These are phyloP conservation scores for Falco rusticolus DNA, from an alignment of 2,797 vertebrate genomes.

Conservation along the genomic window DNA sequence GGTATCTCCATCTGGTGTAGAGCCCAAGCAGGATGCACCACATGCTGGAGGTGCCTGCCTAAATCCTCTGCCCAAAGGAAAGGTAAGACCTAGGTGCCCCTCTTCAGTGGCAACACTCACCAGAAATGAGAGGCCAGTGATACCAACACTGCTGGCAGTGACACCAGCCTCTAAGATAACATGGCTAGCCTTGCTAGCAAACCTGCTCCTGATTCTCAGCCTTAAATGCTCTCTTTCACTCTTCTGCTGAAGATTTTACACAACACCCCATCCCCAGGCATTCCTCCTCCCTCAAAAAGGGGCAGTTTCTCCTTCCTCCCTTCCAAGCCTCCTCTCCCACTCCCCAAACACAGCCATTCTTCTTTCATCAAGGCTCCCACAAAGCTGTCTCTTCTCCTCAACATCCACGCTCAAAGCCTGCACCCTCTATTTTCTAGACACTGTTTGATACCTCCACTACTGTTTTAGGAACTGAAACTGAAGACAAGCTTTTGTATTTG, in stretches of 20 bases:
- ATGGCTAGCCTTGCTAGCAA: not conserved
- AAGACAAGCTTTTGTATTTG: not conserved
- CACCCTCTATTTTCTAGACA: not conserved
- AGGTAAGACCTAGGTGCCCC: not conserved
- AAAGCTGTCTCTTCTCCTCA: not conserved
- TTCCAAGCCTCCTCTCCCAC: not conserved
- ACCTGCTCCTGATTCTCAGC: not conserved
- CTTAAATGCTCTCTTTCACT: not conserved
- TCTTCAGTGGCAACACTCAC: not conserved
- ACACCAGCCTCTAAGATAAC: not conserved
- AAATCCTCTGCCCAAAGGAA: not conserved
- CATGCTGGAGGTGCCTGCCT: rapidly evolving
- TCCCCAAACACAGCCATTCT: not conserved
- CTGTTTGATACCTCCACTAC: not conserved
- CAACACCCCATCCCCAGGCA: not conserved
- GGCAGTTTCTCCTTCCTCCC: not conserved
- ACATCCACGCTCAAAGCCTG: not conserved
- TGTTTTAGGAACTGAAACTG: not conserved
- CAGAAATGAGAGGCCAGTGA: not conserved
- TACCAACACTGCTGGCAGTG: not conserved
- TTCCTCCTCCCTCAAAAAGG: not conserved
- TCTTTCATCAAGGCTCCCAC: not conserved
- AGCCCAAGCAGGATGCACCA: not conserved
- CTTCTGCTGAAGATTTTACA: not conserved
- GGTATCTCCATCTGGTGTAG: not conserved